A percentile compares a stretch with the other conserved stretches of the same genome.
Conservation (phyloP, 1,140 invertebrate genomes). For the Heliconius congener region DNA sequence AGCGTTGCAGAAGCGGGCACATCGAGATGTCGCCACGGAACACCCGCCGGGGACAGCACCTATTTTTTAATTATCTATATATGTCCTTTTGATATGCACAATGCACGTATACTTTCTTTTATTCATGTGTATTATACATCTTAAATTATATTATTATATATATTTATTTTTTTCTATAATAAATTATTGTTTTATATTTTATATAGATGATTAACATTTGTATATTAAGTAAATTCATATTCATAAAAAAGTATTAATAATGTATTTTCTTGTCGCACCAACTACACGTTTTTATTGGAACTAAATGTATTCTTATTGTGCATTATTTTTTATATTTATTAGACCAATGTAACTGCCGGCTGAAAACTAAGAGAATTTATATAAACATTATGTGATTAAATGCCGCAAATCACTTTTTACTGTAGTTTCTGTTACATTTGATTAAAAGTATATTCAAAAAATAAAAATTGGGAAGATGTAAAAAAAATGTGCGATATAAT, state of each 20-base stretch:
- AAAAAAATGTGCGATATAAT: too few species aligned
- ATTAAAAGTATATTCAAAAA: too few species aligned
- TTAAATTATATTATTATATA: neutral
- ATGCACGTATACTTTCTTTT: neutral
- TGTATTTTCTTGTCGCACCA: neutral
- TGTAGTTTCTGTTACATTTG: too few species aligned
- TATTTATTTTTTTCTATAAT: neutral
- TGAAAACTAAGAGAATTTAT: neutral
- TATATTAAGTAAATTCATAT: neutral
- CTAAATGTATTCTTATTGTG: neutral
- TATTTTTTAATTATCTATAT: constrained; percentile 36
- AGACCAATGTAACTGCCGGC: neutral
- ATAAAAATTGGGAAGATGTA: too few species aligned
- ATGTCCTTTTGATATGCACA: neutral
- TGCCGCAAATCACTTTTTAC: too few species aligned
- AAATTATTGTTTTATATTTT: neutral
- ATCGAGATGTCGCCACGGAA: constrained; percentile 70
- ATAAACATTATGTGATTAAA: too few species aligned
- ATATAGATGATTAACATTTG: neutral
- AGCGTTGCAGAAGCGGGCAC: constrained; percentile 82
- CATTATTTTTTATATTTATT: neutral
- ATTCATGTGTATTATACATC: too few species aligned
- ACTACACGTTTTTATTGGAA: neutral
- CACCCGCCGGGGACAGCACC: constrained; percentile 81
- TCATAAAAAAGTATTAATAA: too few species aligned